Conservation (phyloP, 2,888 invertebrate genomes). For the Phaonia tiefii region DNA sequence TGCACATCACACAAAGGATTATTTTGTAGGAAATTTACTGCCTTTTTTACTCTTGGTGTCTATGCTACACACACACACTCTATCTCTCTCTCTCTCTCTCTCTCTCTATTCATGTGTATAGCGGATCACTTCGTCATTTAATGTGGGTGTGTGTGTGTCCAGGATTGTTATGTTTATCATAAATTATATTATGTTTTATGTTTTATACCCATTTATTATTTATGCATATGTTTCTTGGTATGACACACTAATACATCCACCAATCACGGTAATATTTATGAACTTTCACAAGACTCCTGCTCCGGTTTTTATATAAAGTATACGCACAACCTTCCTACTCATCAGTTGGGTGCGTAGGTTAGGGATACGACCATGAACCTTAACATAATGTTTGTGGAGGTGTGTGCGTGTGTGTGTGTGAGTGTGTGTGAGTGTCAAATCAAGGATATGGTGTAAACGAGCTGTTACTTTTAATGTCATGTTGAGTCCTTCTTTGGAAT, state of each 20-base stretch:
- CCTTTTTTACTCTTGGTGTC: background rate
- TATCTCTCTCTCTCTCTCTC: too few species aligned
- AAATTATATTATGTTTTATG: slow-evolving; percentile 18
- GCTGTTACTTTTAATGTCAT: slow-evolving; percentile 26
- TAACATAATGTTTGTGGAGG: background rate
- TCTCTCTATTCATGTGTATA: background rate
- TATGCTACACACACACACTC: slow-evolving; percentile 6
- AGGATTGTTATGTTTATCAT: slow-evolving; percentile 37
- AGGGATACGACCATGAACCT: background rate
- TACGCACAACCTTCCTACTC: background rate
- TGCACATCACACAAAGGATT: slow-evolving; percentile 39
- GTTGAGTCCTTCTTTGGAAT: background rate
- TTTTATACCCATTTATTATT: slow-evolving; percentile 30
- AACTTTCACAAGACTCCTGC: slow-evolving; percentile 25
- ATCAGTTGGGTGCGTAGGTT: background rate
- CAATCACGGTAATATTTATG: slow-evolving; percentile 37
- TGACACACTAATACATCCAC: slow-evolving; percentile 40
- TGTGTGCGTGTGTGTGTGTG: background rate
- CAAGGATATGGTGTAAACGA: background rate
- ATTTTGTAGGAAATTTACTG: slow-evolving; percentile 33
- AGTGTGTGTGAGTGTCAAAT: too few species aligned
- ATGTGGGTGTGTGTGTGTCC: background rate
- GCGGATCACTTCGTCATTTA: slow-evolving; percentile 11
- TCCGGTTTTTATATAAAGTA: too few species aligned
- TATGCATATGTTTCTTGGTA: slow-evolving; percentile 22